Evolutionary conservation across 1,140 invertebrate species (phyloP).

Genomic region (Papilio dardanus): DNA sequence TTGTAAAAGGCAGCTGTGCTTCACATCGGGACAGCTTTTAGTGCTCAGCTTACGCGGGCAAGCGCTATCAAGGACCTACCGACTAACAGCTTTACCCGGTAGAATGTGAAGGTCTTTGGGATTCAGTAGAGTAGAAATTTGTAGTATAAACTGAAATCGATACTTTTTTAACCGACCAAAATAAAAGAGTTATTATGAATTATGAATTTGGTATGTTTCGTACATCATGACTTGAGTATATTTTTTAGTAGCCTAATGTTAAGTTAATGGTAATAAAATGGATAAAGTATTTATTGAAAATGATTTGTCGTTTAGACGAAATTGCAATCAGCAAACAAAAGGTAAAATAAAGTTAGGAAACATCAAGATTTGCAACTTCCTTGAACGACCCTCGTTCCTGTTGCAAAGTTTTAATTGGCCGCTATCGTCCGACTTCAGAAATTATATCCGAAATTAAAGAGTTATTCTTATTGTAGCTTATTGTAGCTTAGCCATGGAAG

Average conservation of each 20-base stretch:
- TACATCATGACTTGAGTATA: too few relatives aligned
- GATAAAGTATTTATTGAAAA: not conserved
- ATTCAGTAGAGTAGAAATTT: not conserved
- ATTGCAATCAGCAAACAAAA: slow-evolving; percentile 43
- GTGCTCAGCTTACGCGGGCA: slow-evolving; percentile 3
- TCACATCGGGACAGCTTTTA: slow-evolving; percentile 12
- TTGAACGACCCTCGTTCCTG: slow-evolving; percentile 53
- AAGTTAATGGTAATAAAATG: not conserved
- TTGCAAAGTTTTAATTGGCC: slow-evolving; percentile 70
- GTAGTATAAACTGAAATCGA: not conserved
- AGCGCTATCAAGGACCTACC: not conserved
- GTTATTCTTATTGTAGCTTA: slow-evolving; percentile 22
- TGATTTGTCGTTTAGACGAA: slow-evolving; percentile 43
- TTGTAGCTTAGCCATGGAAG: too few relatives aligned
- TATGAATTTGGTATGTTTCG: too few relatives aligned
- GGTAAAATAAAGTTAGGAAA: slow-evolving; percentile 51
- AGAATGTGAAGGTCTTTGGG: not conserved
- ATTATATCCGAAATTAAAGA: slow-evolving; percentile 60
- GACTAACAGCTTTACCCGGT: not conserved
- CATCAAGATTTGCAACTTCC: slow-evolving; percentile 62
- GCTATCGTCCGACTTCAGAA: slow-evolving; percentile 65
- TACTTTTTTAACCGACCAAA: not conserved
- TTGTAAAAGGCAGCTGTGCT: slow-evolving; percentile 10
- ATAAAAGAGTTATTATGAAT: not conserved
- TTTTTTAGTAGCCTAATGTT: too few relatives aligned